phyloP scores from a whole-genome alignment of 2,113 vertebrate genomes.

The Limnothrissa miodon region DNA sequence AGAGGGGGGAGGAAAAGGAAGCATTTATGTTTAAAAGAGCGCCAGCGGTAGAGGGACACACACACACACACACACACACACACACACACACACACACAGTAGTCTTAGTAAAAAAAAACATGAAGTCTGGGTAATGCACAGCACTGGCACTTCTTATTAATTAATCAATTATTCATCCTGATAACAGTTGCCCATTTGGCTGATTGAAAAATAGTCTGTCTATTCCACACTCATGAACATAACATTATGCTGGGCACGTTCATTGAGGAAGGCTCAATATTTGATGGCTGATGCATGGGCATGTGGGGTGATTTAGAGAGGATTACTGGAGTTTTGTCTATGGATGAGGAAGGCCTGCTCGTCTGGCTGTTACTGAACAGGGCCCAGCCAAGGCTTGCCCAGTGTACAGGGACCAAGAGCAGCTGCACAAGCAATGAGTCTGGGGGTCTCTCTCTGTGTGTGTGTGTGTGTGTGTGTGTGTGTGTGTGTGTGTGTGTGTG shows the following conservation, averaged over 20 bases:
- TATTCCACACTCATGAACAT: neutral
- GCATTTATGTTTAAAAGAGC: neutral
- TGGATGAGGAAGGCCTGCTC: neutral
- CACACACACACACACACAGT: neutral
- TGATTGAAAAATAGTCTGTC: neutral
- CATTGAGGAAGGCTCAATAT: neutral
- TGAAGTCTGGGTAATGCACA: neutral
- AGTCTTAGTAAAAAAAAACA: neutral
- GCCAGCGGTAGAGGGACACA: neutral
- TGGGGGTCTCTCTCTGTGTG: neutral
- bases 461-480: too few relatives aligned
- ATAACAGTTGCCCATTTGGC: conserved; percentile 8
- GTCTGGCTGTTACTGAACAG: neutral
- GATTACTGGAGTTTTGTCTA: neutral
- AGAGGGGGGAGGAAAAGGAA: neutral
- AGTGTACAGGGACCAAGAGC: neutral
- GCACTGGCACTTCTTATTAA: conserved; percentile 3
- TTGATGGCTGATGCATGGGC: neutral
- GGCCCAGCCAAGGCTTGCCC: neutral
- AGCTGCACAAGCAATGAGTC: neutral
- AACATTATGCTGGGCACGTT: neutral
- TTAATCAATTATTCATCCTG: conserved; percentile 15
- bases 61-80: neutral
- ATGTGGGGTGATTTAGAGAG: neutral
- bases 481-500: too few relatives aligned